phyloP scores from a whole-genome alignment of 2,888 invertebrate genomes.

The Andrena chrysosceles region DNA sequence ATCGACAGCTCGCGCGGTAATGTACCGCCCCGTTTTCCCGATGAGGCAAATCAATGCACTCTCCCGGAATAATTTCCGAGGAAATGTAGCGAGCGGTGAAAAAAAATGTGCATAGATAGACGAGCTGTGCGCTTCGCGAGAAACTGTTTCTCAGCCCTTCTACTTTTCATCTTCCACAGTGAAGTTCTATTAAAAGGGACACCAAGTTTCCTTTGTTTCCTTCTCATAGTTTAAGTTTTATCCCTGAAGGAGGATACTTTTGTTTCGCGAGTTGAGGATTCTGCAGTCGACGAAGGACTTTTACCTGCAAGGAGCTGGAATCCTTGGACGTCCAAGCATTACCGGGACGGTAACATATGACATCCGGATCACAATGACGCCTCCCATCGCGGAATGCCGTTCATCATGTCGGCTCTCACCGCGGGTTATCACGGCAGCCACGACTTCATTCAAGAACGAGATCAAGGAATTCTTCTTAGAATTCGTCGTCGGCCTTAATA shows the following conservation, averaged over 20 bases:
- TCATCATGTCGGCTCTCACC: constrained; percentile 69
- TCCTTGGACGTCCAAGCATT: constrained; percentile 57
- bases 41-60: constrained; percentile 19
- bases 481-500: constrained; percentile 64
- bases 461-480: constrained; percentile 74
- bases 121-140: not conserved
- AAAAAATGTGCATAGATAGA: no score
- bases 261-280: not conserved
- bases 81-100: not conserved
- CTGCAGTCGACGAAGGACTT: not conserved
- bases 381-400: constrained; percentile 71
- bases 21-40: constrained; percentile 3
- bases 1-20: constrained; percentile 19
- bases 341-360: constrained; percentile 70
- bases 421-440: constrained; percentile 72
- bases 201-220: no score
- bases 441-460: constrained; percentile 73
- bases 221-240: no score
- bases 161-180: no score
- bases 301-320: not conserved
- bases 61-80: not conserved
- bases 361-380: constrained; percentile 73
- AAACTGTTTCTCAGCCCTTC: not conserved
- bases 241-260: not conserved
- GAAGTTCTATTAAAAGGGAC: no score